Conservation (phyloP, 2,888 invertebrate genomes). For the Pristionchus mayeri region DNA sequence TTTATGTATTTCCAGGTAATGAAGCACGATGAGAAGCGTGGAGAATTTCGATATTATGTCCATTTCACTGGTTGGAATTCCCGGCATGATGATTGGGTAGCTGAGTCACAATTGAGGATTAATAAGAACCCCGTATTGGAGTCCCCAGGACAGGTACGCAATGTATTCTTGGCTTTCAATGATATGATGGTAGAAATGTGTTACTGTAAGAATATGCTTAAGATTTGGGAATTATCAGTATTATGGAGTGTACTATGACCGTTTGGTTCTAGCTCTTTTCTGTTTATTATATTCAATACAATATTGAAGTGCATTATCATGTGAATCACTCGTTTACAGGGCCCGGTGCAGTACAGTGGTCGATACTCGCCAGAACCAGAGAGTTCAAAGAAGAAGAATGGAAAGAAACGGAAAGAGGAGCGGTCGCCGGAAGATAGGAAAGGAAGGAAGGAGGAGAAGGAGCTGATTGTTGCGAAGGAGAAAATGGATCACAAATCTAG, state of each 20-base stretch:
- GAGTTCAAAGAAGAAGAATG: constrained; percentile 38
- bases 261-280: too few species aligned
- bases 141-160: background rate
- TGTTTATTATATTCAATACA: too few species aligned
- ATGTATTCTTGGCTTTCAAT: background rate
- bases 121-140: background rate
- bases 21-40: constrained; percentile 17
- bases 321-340: background rate
- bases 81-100: constrained; percentile 43
- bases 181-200: background rate
- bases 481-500: constrained; percentile 1
- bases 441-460: background rate
- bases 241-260: too few species aligned
- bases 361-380: constrained; percentile 36
- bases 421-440: background rate
- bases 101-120: constrained; percentile 35
- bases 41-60: constrained; percentile 37
- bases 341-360: too few species aligned
- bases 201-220: too few species aligned
- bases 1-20: background rate
- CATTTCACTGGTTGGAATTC: constrained; percentile 40
- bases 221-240: too few species aligned
- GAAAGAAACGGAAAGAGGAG: constrained; percentile 16
- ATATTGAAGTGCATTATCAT: background rate
- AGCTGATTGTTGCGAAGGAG: background rate